Evolutionary conservation across 2,113 vertebrate species (phyloP), one percentile per base, ranked within the genome.

Genomic region (Sciurus niger): DNA sequence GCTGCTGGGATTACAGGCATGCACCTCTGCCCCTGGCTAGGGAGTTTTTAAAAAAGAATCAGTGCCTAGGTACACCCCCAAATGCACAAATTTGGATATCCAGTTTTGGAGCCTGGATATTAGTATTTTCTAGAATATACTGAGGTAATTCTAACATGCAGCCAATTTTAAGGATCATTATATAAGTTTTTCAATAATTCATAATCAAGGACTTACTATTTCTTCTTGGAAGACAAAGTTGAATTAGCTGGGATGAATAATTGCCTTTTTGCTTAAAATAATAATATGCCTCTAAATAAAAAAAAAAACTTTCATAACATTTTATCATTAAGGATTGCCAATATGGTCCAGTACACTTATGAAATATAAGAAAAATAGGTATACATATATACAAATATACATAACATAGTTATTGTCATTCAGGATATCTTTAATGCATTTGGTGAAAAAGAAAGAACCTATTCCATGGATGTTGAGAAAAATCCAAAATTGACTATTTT

Each of bases 191-290:
- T 77, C 34, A 93, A 43, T 70, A 63, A 76, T 55, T 70, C 63
- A 7, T 46, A 84, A 25, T 60, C 77, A 78, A 76, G 28, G 25
- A 68, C 13, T 28, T 77, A 77, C 73, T 84, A 70, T 88, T 89
- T 17, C 18, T 51, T 40, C 37, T 77, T 37, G 32, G 72, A 78
- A 89, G 34, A 68, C 2, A 77, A 83, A 72, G 40, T 43, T 70
- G 32, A 70, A 68, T 84, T 93, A 78, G 32, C 34, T 77, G 10
- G 32, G 8, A 63, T 84, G 60, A 84, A 76, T 48, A 89, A 89
- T 53, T 34, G 34, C 0, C 32, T 72, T 84, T 92, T 68, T 87
- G 76, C 51, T 70, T 93, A 93, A 78, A 78, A 77, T 93, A 70
- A 83, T 28, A 51, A 60, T 84, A 16, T 72, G 34, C 20, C 76